Evolutionary conservation across 2,113 vertebrate genomes (phyloP), one percentile per base, ranked within the genome.

Genomic region (Pogona vitticeps): DNA sequence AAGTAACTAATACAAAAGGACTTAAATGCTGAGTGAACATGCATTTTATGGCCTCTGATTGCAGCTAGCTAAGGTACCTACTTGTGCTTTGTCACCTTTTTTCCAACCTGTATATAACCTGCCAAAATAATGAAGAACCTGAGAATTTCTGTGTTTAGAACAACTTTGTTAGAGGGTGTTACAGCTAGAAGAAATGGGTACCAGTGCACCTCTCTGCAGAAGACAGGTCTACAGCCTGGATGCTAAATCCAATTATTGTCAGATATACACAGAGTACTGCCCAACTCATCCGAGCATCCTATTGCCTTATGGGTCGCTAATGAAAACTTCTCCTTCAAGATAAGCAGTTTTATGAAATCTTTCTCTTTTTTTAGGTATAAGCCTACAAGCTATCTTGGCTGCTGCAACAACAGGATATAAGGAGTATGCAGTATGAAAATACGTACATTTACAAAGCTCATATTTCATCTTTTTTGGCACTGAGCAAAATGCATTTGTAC

Each of bases 1-100:
- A 95, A 94, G 95, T 92, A 91, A 94, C 91, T 81, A 86, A 93
- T 81, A 93, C 88, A 88, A 91, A 94, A 93, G 88, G 88, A 85
- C 93, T 90, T 76, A 92, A 93, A 92, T 26, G 61, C 63, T 87
- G 87, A 68, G 40, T 21, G 88, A 90, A 89, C 87, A 91, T 89
- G 86, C 87, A 38, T 52, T 76, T 65, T 68, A 92, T 76, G 83
- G 80, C 77, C 84, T 82, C 85, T 83, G 63, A 87, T 82, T 84
- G 79, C 59, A 0, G 10, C 85, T 89, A 87, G 2, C 70, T 52
- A 52, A 10, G n/a, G 82, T 26, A 58, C 70, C 58, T 28, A 3
- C 40, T 61, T 42, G 6, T 89, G 63, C 52, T n/a, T 31, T 46
- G 61, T 20, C 40, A 42, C 46, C 33, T 42, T 2, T 68, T n/a